Evolutionary conservation across 1,140 invertebrate genomes (phyloP).

Genomic region (Eufriesea mexicana): DNA sequence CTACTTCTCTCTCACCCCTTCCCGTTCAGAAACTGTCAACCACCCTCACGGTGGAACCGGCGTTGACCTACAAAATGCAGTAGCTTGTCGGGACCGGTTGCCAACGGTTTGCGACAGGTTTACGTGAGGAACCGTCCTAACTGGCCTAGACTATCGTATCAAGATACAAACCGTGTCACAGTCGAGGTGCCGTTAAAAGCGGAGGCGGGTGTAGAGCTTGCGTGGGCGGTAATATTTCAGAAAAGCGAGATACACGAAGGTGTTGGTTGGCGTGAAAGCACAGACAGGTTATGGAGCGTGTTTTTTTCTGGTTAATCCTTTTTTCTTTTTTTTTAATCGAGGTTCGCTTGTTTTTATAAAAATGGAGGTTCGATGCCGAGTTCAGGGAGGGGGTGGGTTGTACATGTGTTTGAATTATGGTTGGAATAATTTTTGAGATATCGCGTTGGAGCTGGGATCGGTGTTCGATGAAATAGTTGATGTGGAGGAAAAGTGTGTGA

Average conservation of each 20-base stretch:
- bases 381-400: background rate
- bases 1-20: slow-evolving; percentile 12
- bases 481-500: background rate
- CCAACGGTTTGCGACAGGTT: slow-evolving; percentile 68
- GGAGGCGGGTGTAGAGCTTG: background rate
- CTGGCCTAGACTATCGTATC: slow-evolving; percentile 63
- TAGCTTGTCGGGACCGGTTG: slow-evolving; percentile 66
- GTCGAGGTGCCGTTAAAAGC: slow-evolving; percentile 26
- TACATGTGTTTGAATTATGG: background rate
- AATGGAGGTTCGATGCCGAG: background rate
- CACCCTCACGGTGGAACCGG: slow-evolving; percentile 51
- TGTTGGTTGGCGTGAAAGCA: background rate
- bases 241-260: background rate
- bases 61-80: slow-evolving; percentile 69
- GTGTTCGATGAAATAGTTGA: background rate
- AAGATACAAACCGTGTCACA: slow-evolving; percentile 51
- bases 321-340: background rate
- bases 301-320: background rate
- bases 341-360: background rate
- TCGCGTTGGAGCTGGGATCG: background rate
- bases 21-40: slow-evolving; percentile 63
- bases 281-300: background rate
- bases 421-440: background rate
- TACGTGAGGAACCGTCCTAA: slow-evolving; percentile 63
- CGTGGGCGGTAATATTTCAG: slow-evolving; percentile 18